These are phyloP conservation scores for Brachyistius frenatus DNA, from an alignment of 2,113 vertebrate species.

Conservation along the genomic window DNA sequence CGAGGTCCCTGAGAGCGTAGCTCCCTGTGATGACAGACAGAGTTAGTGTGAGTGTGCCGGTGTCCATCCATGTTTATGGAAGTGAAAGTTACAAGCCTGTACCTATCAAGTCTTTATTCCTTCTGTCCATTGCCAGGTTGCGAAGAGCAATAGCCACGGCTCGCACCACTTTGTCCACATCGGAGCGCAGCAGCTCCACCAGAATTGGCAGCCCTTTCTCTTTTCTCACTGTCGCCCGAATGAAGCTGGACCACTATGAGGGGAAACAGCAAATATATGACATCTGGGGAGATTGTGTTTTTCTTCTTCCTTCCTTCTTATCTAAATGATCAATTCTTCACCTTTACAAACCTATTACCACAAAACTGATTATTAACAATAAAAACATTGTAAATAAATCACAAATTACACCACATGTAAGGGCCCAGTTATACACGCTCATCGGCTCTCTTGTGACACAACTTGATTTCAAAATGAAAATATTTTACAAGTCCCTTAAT, in stretches of 20 bases:
- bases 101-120: slow-evolving; percentile 98
- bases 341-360: no score
- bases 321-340: no score
- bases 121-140: slow-evolving; percentile 90
- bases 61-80: background rate
- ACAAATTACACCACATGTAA: slow-evolving; percentile 4
- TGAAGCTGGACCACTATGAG: slow-evolving; percentile 94
- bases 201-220: slow-evolving; percentile 93
- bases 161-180: slow-evolving; percentile 85
- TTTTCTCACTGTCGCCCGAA: slow-evolving; percentile 94
- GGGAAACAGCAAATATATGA: background rate
- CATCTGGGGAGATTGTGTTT: no score
- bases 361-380: no score
- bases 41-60: background rate
- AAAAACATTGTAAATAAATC: background rate
- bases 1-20: slow-evolving; percentile 94
- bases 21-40: slow-evolving; percentile 84
- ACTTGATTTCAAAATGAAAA: background rate
- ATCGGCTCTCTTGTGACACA: slow-evolving; percentile 5
- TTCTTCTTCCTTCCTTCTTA: no score
- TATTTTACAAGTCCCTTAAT: slow-evolving; percentile 25
- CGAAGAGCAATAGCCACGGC: slow-evolving; percentile 85
- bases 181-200: slow-evolving; percentile 84
- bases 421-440: background rate
- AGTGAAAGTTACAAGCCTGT: slow-evolving; percentile 7